phyloP scores from a whole-genome alignment of 2,888 invertebrate genomes.

The Dryobotodes eremita region DNA sequence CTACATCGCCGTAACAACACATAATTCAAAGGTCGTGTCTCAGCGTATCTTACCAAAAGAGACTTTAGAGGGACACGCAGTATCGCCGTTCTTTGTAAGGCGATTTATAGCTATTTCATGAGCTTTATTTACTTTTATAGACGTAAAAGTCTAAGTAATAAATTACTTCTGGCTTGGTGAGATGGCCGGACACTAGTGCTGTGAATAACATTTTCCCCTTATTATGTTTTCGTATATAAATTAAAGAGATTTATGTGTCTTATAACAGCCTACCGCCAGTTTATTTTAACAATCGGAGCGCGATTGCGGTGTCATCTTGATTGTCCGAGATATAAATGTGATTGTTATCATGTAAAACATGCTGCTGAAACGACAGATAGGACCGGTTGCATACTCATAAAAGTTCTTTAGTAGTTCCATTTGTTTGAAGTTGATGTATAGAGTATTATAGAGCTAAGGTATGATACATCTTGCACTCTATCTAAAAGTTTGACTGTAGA shows the following conservation, averaged over 20 bases:
- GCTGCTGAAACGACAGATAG: slow-evolving; percentile 54
- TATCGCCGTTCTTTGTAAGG: slow-evolving; percentile 84
- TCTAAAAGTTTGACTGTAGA: not conserved
- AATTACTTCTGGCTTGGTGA: slow-evolving; percentile 82
- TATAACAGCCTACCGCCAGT: slow-evolving; percentile 78
- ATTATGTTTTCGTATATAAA: slow-evolving; percentile 90
- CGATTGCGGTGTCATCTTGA: slow-evolving; percentile 74
- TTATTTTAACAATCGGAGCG: slow-evolving; percentile 76
- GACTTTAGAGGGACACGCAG: slow-evolving; percentile 75
- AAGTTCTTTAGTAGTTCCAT: slow-evolving; percentile 41
- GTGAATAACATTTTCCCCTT: slow-evolving; percentile 89
- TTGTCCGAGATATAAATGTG: slow-evolving; percentile 77
- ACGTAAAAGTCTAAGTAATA: slow-evolving; percentile 80
- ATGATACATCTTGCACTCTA: not conserved
- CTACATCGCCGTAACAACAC: slow-evolving; percentile 71
- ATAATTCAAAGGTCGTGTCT: slow-evolving; percentile 77
- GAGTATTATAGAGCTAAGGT: not conserved
- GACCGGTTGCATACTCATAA: slow-evolving; percentile 50
- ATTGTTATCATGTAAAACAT: slow-evolving; percentile 74
- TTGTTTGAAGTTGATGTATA: slow-evolving; percentile 30
- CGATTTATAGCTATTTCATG: slow-evolving; percentile 88
- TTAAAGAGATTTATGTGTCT: slow-evolving; percentile 86
- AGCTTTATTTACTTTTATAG: slow-evolving; percentile 90
- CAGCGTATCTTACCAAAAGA: slow-evolving; percentile 75
- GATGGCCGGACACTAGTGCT: slow-evolving; percentile 80